Base-by-base conservation (phyloP, 2,113 vertebrate genomes). In the Cacatua alba region DNA sequence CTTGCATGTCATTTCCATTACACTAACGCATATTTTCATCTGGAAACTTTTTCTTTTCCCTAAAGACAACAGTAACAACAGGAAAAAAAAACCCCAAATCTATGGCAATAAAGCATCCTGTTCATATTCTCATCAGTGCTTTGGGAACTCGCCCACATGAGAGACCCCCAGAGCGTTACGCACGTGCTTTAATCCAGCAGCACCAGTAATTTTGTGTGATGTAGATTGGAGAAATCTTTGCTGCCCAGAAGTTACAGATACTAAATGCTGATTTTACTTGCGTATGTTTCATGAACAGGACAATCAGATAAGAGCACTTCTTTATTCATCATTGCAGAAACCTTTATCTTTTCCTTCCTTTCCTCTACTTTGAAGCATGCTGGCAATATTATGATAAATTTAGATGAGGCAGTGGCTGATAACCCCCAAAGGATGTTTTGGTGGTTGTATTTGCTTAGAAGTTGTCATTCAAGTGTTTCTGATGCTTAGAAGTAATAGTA, bases 1-100 rank as follows among this genome's bases (percentile, higher is more conserved):
- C 67, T 62, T 53, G 52, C 69, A 25, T 94, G 86, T 88, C 59
- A 77, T 94, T 96, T 91, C 89, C 74, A 91, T 92, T 97, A 90
- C 88, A 35, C 59, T 93, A 80, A 83, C 2, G 14, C 60, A 49
- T 90, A 90, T 95, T 94, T 92, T 94, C 85, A 83, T 81, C 79
- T 93, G 90, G 88, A 93, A 93, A 65, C 35, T 53, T 81, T 52
- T 29, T 39, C 21, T 31, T 7, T 2, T 2, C 13, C 4, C 26
- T 10, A 21, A 46, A 72, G 67, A 90, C 79, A 91, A 81, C 72
- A 88, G 16, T 53, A 83, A 75, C 49, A 94, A 63, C 2, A 1
- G 20, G 9, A 14, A 35, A 39, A 46, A 43, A 18, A 49, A 46
- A 37, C 37, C 28, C 55, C 20, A 35, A 35, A 35, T 24, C 55